Evolutionary conservation across 2,797 vertebrate species (phyloP).

Genomic region (Parotocinclus haroldoi): DNA sequence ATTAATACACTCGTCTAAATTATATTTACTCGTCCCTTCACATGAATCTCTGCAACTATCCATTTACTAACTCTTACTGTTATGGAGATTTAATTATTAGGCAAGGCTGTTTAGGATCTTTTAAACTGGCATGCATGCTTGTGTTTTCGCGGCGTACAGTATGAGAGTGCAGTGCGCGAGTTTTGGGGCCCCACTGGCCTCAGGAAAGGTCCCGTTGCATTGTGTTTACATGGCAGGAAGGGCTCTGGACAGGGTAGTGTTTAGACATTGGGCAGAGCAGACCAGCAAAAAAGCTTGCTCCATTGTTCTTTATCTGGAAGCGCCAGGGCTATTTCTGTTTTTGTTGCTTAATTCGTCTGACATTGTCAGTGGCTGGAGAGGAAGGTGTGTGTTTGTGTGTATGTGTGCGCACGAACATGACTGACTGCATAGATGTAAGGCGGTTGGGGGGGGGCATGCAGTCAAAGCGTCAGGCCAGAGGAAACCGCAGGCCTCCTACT

Average conservation of each 20-base stretch:
- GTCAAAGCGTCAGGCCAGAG: constrained; percentile 52
- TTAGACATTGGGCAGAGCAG: constrained; percentile 70
- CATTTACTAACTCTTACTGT: no score
- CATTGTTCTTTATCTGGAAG: constrained; percentile 82
- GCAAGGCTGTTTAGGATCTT: neutral
- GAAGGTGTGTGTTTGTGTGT: constrained; percentile 58
- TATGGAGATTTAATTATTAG: no score
- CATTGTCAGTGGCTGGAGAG: constrained; percentile 70
- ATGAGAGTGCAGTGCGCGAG: constrained; percentile 24
- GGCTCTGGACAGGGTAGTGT: constrained; percentile 68
- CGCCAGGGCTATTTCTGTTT: constrained; percentile 77
- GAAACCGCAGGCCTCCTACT: constrained; percentile 63
- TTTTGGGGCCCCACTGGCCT: constrained; percentile 53
- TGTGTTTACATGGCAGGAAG: constrained; percentile 81
- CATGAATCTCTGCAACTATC: no score
- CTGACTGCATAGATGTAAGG: constrained; percentile 1
- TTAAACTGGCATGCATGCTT: constrained; percentile 5
- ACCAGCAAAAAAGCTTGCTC: constrained; percentile 61
- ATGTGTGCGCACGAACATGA: constrained; percentile 21
- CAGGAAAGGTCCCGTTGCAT: constrained; percentile 73
- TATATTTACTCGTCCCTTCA: no score
- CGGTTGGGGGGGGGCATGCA: constrained; percentile 21
- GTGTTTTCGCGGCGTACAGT: neutral
- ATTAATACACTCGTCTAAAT: no score
- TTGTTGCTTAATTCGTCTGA: constrained; percentile 77